These are phyloP conservation scores for Tenodera sinensis DNA, from an alignment of 2,888 invertebrate genomes.

Conservation along the genomic window DNA sequence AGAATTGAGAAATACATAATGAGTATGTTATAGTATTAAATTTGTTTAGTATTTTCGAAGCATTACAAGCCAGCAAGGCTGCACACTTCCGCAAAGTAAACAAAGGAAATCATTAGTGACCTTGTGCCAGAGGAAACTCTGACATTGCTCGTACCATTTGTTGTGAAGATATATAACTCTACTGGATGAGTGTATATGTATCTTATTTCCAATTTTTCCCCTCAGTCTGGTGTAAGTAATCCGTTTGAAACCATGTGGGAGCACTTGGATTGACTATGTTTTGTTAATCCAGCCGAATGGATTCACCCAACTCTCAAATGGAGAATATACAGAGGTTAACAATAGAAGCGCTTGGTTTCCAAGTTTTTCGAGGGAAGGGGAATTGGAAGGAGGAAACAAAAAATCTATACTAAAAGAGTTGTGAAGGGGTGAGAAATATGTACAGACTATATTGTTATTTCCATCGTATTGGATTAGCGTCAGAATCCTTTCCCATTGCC, in stretches of 20 bases:
- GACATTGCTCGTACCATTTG: too few relatives aligned
- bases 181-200: not conserved
- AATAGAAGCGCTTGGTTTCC: constrained; percentile 20
- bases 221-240: not conserved
- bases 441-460: constrained; percentile 26
- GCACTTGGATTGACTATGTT: not conserved
- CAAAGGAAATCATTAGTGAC: too few relatives aligned
- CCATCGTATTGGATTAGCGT: constrained; percentile 29
- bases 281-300: not conserved
- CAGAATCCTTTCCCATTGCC: constrained; percentile 16
- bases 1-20: too few relatives aligned
- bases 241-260: not conserved
- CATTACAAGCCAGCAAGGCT: too few relatives aligned
- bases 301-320: not conserved
- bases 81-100: too few relatives aligned
- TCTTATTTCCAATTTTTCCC: not conserved
- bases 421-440: constrained; percentile 14
- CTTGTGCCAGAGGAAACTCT: too few relatives aligned
- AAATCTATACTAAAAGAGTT: constrained; percentile 18
- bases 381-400: not conserved
- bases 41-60: too few relatives aligned
- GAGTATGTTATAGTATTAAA: too few relatives aligned
- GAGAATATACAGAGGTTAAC: not conserved
- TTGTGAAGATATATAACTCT: too few relatives aligned
- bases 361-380: not conserved